Percentiles rank a stretch among this genome's conserved stretches.
These are phyloP conservation scores for Pterocles burchelli DNA, from an alignment of 2,113 vertebrate species.

Conservation along the genomic window DNA sequence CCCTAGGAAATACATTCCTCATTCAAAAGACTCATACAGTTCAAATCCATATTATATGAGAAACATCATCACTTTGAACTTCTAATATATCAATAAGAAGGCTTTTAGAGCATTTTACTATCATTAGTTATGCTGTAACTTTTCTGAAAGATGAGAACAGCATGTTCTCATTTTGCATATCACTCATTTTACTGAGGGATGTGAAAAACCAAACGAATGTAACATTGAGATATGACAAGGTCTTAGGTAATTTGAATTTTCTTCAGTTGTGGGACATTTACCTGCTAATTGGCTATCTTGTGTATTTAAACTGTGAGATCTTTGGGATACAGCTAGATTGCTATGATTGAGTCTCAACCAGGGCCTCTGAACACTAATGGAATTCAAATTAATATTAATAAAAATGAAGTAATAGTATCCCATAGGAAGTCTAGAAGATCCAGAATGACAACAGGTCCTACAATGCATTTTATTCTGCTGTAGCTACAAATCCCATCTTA, in stretches of 20 bases:
- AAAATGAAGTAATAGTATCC: neutral
- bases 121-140: neutral
- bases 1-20: neutral
- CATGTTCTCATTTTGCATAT: neutral
- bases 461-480: neutral
- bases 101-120: conserved; percentile 11
- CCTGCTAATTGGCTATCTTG: neutral
- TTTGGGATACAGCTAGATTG: neutral
- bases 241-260: neutral
- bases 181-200: neutral
- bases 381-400: conserved; percentile 8
- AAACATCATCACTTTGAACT: neutral
- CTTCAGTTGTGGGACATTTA: neutral
- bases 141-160: neutral
- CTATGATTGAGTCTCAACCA: neutral
- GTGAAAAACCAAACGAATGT: neutral
- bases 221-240: neutral
- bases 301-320: neutral
- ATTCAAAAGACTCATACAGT: neutral
- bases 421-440: neutral
- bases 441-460: neutral
- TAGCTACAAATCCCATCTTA: neutral
- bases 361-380: neutral
- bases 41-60: neutral
- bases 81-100: neutral